phyloP scores from a whole-genome alignment of 2,113 vertebrate species.

The Austrofundulus limnaeus region DNA sequence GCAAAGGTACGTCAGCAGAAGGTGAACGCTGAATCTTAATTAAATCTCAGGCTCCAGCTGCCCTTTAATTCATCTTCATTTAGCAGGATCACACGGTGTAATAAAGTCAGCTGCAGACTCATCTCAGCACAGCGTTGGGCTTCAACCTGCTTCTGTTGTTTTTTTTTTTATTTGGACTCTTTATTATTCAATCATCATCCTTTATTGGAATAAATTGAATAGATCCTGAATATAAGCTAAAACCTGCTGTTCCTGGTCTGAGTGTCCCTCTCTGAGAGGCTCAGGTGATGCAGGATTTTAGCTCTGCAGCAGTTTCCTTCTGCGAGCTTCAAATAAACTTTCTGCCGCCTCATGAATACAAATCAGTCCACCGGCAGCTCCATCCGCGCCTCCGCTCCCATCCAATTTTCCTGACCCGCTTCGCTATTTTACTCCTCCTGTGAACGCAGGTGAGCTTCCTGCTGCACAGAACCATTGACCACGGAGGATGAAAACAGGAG shows the following conservation, averaged over 20 bases:
- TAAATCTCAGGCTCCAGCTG: slow-evolving; percentile 65
- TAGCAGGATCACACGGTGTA: slow-evolving; percentile 55
- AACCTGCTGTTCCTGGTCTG: neutral
- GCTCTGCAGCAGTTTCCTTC: neutral
- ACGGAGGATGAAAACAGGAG: neutral
- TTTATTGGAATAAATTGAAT: neutral
- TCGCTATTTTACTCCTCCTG: neutral
- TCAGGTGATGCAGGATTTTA: neutral
- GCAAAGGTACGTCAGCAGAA: slow-evolving; percentile 66
- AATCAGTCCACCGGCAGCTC: slow-evolving; percentile 16
- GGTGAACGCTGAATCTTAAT: slow-evolving; percentile 76
- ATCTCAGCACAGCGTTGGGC: slow-evolving; percentile 27
- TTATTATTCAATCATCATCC: slow-evolving; percentile 3
- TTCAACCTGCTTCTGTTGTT: slow-evolving; percentile 4
- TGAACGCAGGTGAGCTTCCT: slow-evolving; percentile 7
- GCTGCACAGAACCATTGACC: neutral
- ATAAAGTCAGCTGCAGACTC: slow-evolving; percentile 48
- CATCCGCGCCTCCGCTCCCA: neutral
- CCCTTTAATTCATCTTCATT: slow-evolving; percentile 73
- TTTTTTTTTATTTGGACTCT: slow-evolving; percentile 7
- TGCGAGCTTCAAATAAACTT: slow-evolving; percentile 10
- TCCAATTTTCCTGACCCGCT: slow-evolving; percentile 15
- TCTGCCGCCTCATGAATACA: slow-evolving; percentile 37
- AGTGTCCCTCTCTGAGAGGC: too few species aligned
- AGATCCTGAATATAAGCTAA: too few species aligned